A percentile compares a stretch with the other conserved stretches of the same genome.
Evolutionary conservation across 2,888 invertebrate genomes (phyloP).

Genomic region (Ramazzottius varieornatus): DNA sequence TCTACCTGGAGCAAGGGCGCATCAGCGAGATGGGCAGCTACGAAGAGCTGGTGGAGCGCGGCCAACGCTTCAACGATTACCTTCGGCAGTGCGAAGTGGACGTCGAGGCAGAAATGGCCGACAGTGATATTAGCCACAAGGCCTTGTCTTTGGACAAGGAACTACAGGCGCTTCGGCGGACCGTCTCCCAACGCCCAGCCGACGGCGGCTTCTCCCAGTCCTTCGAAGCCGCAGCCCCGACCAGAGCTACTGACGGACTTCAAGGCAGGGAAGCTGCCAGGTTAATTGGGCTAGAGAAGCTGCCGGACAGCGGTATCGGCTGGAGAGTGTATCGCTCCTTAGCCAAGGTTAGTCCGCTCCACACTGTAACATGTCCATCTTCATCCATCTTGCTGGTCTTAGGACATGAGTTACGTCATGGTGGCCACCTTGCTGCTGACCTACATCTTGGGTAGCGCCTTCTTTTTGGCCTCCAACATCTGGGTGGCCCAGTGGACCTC

Average conservation of each 20-base stretch:
- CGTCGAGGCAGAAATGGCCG: not conserved
- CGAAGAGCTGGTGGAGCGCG: slow-evolving; percentile 21
- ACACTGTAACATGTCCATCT: not conserved
- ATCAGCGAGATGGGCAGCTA: slow-evolving; percentile 25
- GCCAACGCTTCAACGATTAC: slow-evolving; percentile 25
- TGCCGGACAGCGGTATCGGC: not conserved
- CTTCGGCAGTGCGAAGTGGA: slow-evolving; percentile 10
- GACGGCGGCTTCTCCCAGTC: slow-evolving; percentile 1
- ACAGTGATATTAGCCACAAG: not conserved
- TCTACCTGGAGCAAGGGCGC: slow-evolving; percentile 22
- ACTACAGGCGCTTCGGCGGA: not conserved
- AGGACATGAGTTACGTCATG: not conserved
- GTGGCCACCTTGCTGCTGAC: not conserved
- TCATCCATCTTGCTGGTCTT: not conserved
- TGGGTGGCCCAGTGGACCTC: not conserved
- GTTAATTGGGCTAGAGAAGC: not conserved
- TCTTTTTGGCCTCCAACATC: not conserved
- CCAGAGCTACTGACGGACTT: too few species aligned
- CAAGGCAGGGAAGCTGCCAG: not conserved
- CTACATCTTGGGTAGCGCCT: not conserved
- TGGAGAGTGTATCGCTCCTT: not conserved
- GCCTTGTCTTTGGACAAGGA: not conserved
- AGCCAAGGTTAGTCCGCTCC: too few species aligned
- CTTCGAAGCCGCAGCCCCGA: too few species aligned
- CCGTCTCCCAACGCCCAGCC: not conserved